Conservation (phyloP, 1,140 invertebrate species). For the Chlorops oryzae region DNA sequence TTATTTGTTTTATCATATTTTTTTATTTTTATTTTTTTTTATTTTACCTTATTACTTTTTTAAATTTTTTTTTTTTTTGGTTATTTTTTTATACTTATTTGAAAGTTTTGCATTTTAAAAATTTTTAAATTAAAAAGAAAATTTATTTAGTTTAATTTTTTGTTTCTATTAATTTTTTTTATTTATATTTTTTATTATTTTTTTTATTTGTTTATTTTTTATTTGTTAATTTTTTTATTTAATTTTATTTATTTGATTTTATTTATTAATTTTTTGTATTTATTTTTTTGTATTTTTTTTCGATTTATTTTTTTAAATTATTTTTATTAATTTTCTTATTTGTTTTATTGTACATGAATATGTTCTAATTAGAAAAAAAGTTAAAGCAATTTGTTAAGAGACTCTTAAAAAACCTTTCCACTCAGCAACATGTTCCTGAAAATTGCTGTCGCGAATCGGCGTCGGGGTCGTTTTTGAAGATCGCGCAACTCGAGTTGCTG, state of each 20-base stretch:
- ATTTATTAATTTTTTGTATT: not conserved
- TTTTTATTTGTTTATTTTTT: not conserved
- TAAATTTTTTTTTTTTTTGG: slow-evolving; percentile 11
- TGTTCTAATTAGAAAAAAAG: too few relatives aligned
- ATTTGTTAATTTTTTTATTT: not conserved
- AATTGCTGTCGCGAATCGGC: too few relatives aligned
- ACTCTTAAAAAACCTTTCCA: too few relatives aligned
- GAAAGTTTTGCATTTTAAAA: slow-evolving; percentile 16
- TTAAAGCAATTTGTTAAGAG: too few relatives aligned
- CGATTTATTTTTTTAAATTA: not conserved
- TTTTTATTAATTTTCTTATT: not conserved
- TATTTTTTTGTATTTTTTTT: not conserved
- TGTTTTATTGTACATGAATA: not conserved
- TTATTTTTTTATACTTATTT: not conserved
- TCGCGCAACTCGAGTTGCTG: too few relatives aligned
- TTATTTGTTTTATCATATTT: slow-evolving; percentile 11
- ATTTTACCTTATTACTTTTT: slow-evolving; percentile 25
- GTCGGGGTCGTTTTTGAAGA: too few relatives aligned
- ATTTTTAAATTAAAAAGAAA: not conserved
- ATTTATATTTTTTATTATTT: not conserved
- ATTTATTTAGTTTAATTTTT: not conserved
- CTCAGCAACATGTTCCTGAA: too few relatives aligned
- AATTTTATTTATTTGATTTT: not conserved
- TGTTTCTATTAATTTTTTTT: not conserved
- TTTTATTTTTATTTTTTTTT: slow-evolving; percentile 14